Base-by-base conservation (phyloP, 2,797 vertebrate genomes). In the Centroberyx gerrardi region DNA sequence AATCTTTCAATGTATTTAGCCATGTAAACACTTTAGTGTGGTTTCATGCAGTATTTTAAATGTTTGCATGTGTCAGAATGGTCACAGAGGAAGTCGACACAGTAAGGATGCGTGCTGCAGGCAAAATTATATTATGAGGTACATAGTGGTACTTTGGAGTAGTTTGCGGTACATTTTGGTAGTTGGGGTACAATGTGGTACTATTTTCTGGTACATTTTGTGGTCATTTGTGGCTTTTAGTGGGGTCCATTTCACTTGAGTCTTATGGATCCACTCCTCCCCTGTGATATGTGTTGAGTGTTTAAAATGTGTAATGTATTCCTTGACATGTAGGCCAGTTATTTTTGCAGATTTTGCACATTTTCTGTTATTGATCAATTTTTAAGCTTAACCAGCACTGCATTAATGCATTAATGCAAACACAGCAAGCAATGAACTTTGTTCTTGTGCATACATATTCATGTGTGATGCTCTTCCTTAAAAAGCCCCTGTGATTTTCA, bases 361-460 rank as follows among this genome's bases (percentile, higher is more conserved):
- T 13, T 83, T 68, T 64, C n/a, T 76, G 18, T 27, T 75, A 84
- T 81, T 49, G 87, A 87, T 90, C 62, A 29, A 40, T 13, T 53
- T 73, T 81, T 54, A 64, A 68, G 74, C 53, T 72, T 44, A 64
- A 71, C n/a, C 76, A 74, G 79, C 65, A 31, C 63, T 63, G 40
- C 65, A 51, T 68, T 68, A 68, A 74, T 66, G 71, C 68, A 70
- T 72, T 73, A 53, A 77, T 70, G 68, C 62, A 64, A 60, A 65
- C 60, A 40, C 48, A 51, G 48, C 48, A 51, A 5, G 18, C 48
- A 51, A 15, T 65, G 76, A 68, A 18, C 12, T 17, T 27, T 40
- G n/a, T 72, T 82, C 82, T 85, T 76, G 85, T 38, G 22, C 8
- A 38, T 52, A 7, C 40, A 58, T 7, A 12, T 63, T 59, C n/a